Evolutionary conservation across 2,888 invertebrate genomes (phyloP).

Genomic region (Bombylius major): DNA sequence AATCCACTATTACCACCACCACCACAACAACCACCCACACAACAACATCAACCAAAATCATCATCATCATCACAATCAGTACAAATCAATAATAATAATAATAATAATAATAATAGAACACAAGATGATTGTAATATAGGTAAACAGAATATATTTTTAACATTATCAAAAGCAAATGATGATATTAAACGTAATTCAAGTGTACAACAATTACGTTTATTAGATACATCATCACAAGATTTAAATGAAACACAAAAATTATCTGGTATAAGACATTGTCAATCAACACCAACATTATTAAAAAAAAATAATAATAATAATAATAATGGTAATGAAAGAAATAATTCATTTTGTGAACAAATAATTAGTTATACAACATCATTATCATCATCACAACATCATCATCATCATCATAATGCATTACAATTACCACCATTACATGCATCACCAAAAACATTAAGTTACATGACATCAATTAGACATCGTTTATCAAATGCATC

Average conservation of each 20-base stretch:
- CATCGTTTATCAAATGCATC: conserved; percentile 75
- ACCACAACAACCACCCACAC: too few species aligned
- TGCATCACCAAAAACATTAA: conserved; percentile 33
- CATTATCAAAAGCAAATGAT: conserved; percentile 33
- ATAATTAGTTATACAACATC: not conserved
- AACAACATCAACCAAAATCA: too few species aligned
- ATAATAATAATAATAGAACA: not conserved
- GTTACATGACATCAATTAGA: conserved; percentile 56
- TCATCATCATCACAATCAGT: too few species aligned
- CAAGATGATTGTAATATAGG: conserved; percentile 16
- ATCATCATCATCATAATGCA: conserved; percentile 13
- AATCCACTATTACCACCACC: conserved; percentile 16
- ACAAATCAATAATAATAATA: not conserved
- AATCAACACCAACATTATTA: conserved; percentile 35
- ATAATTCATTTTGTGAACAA: too few species aligned
- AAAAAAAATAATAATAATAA: conserved; percentile 13
- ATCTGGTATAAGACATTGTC: conserved; percentile 30
- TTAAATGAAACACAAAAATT: conserved; percentile 22
- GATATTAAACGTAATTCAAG: conserved; percentile 35
- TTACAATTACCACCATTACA: conserved; percentile 29
- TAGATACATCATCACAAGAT: conserved; percentile 30
- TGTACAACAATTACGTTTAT: conserved; percentile 29
- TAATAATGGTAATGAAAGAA: too few species aligned
- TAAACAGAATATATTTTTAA: conserved; percentile 31
- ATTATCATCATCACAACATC: not conserved